Evolutionary conservation across 2,113 vertebrate species (phyloP), one percentile per base, ranked within the genome.

Genomic region (Sapajus apella): DNA sequence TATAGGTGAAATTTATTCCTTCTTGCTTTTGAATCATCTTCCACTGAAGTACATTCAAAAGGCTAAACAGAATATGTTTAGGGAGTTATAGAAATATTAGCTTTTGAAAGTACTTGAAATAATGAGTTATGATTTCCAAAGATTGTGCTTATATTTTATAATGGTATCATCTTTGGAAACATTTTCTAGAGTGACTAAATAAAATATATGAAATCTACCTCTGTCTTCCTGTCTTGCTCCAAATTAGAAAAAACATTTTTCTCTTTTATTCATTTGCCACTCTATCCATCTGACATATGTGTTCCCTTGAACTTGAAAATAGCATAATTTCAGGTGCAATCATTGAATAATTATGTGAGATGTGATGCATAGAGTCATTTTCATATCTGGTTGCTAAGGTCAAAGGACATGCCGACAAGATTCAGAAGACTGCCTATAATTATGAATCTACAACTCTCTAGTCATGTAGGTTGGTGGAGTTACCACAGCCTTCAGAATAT

Each of bases 41-140:
- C n/a, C 14, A 18, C 37, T 85, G 55, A 87, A 96, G 90, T 96
- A 43, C 45, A n/a, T 89, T 95, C 94, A 75, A 84, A 94, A 96
- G 40, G 73, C 92, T 87, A 90, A 97, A 95, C 30, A 96, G 80
- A 97, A 93, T 83, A 80, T 87, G 40, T 76, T 97, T 83, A 92
- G 50, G 37, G 56, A 96, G 97, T 84, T 96, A 87, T 66, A 94
- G 17, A 91, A 94, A 91, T 94, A 68, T 93, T 94, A 96, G 40
- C 80, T 94, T 94, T 94, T 87, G 35, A 97, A 94, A 96, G 66
- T 87, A 83, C 56, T 96, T 96, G 73, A 97, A 95, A 92, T 93
- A 95, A 96, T 94, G 52, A 94, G 66, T 95, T 95, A 90, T 12
- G 58, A 8, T 95, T 94, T 95, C 25, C 84, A 47, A 81, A 96